phyloP scores from a whole-genome alignment of 2,888 invertebrate genomes.

The Lymantria dispar region DNA sequence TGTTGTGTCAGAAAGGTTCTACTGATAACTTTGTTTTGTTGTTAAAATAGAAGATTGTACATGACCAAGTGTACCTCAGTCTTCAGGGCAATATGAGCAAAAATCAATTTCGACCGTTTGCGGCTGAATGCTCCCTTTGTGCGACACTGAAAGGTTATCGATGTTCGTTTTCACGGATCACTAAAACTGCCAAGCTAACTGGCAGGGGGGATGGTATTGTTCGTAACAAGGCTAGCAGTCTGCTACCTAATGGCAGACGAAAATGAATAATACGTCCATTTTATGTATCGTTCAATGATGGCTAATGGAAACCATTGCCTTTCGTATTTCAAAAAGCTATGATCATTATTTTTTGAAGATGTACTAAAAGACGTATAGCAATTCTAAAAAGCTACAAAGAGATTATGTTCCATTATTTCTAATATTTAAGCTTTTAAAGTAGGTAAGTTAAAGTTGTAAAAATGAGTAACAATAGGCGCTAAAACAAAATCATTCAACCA shows the following conservation, averaged over 20 bases:
- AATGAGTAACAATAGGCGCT: no score
- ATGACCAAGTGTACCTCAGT: slow-evolving; percentile 20
- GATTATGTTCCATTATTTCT: no score
- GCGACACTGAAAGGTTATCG: slow-evolving; percentile 73
- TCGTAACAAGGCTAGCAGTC: slow-evolving; percentile 49
- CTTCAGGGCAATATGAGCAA: slow-evolving; percentile 58
- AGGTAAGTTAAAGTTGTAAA: no score
- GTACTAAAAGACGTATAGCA: background rate
- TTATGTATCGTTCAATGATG: slow-evolving; percentile 5
- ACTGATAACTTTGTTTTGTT: slow-evolving; percentile 31
- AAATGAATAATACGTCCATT: slow-evolving; percentile 23
- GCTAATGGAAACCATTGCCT: slow-evolving; percentile 5
- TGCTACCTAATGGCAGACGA: slow-evolving; percentile 41
- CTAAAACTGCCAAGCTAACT: slow-evolving; percentile 48
- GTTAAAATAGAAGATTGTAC: slow-evolving; percentile 25
- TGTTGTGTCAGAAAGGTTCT: slow-evolving; percentile 9
- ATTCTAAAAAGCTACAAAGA: no score
- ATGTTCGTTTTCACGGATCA: slow-evolving; percentile 73
- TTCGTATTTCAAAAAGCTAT: slow-evolving; percentile 9
- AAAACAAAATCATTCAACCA: no score
- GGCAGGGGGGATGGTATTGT: slow-evolving; percentile 50
- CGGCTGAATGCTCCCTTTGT: slow-evolving; percentile 71
- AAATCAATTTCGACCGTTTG: slow-evolving; percentile 73
- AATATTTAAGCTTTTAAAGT: no score
- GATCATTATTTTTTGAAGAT: slow-evolving; percentile 13